Percentiles rank a stretch among this genome's conserved stretches.
Evolutionary conservation across 2,797 vertebrate species (phyloP).

Genomic region (Nannoperca australis): DNA sequence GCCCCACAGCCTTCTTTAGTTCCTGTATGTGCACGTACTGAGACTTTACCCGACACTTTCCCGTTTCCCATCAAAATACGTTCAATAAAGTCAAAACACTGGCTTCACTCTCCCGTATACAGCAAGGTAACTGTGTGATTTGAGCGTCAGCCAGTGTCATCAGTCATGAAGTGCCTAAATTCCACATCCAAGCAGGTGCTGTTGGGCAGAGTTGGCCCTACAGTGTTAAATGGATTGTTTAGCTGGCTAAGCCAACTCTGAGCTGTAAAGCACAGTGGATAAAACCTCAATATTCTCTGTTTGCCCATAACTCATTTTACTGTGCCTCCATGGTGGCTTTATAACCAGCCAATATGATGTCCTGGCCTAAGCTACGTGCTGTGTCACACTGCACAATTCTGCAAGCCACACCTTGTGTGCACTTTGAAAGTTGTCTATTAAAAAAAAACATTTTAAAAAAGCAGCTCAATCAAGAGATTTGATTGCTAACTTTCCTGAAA

Average conservation of each 20-base stretch:
- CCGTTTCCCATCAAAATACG: slow-evolving; percentile 23
- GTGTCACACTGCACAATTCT: slow-evolving; percentile 15
- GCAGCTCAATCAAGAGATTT: not conserved
- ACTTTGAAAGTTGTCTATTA: slow-evolving; percentile 18
- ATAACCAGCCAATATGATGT: slow-evolving; percentile 22
- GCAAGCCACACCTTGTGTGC: not conserved
- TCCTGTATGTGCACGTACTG: not conserved
- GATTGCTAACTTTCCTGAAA: not conserved
- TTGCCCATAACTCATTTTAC: slow-evolving; percentile 69
- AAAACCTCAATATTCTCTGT: slow-evolving; percentile 65
- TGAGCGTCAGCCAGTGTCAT: slow-evolving; percentile 62
- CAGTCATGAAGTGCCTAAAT: slow-evolving; percentile 58
- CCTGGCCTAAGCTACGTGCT: slow-evolving; percentile 8
- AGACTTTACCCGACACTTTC: slow-evolving; percentile 33
- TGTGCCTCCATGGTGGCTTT: slow-evolving; percentile 36
- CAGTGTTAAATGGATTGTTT: slow-evolving; percentile 67
- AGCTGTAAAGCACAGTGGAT: slow-evolving; percentile 61
- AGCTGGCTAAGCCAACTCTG: slow-evolving; percentile 55
- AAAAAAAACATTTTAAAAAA: not conserved
- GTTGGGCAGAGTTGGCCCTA: slow-evolving; percentile 46
- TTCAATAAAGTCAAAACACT: slow-evolving; percentile 26
- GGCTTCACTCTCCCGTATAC: slow-evolving; percentile 29
- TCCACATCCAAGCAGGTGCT: slow-evolving; percentile 59
- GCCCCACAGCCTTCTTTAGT: slow-evolving; percentile 12
- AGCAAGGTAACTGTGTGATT: slow-evolving; percentile 46